Evolutionary conservation across 2,888 invertebrate genomes (phyloP).

Genomic region (Oxyteleia sp.): DNA sequence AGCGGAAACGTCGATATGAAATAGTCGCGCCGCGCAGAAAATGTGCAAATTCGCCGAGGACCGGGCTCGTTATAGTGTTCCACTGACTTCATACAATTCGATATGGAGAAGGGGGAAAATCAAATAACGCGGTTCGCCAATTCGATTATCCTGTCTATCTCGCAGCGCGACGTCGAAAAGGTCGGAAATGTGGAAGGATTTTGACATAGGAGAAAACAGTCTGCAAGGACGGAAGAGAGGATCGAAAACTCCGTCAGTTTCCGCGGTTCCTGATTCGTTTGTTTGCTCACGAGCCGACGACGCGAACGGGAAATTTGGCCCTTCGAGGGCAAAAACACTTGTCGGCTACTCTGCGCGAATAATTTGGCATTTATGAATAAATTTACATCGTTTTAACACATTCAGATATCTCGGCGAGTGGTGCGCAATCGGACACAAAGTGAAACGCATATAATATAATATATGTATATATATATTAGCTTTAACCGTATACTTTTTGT

Average conservation of each 20-base stretch:
- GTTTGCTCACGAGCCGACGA: constrained; percentile 63
- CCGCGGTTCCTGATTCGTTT: constrained; percentile 21
- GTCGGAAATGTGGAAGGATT: constrained; percentile 63
- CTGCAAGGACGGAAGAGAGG: not conserved
- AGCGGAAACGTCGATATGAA: constrained; percentile 27
- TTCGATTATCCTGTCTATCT: constrained; percentile 66
- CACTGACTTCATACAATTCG: constrained; percentile 39
- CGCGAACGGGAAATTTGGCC: constrained; percentile 55
- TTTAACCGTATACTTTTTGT: constrained; percentile 48
- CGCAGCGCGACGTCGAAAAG: constrained; percentile 49
- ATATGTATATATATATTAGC: no score
- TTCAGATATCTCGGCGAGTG: constrained; percentile 27
- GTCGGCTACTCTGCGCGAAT: constrained; percentile 67
- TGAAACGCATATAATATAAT: constrained; percentile 47
- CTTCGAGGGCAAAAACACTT: constrained; percentile 65
- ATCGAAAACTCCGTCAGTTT: constrained; percentile 23
- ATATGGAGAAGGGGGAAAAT: constrained; percentile 49
- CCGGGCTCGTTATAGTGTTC: constrained; percentile 61
- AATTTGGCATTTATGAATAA: constrained; percentile 78
- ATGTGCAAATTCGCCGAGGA: constrained; percentile 49
- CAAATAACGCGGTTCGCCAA: constrained; percentile 70
- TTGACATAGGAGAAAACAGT: constrained; percentile 55
- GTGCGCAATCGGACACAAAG: constrained; percentile 54
- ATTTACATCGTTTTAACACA: constrained; percentile 75
- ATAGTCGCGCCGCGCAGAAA: constrained; percentile 18